These are phyloP conservation scores for Julus scandinavius DNA, from an alignment of 2,888 invertebrate genomes.

Conservation along the genomic window DNA sequence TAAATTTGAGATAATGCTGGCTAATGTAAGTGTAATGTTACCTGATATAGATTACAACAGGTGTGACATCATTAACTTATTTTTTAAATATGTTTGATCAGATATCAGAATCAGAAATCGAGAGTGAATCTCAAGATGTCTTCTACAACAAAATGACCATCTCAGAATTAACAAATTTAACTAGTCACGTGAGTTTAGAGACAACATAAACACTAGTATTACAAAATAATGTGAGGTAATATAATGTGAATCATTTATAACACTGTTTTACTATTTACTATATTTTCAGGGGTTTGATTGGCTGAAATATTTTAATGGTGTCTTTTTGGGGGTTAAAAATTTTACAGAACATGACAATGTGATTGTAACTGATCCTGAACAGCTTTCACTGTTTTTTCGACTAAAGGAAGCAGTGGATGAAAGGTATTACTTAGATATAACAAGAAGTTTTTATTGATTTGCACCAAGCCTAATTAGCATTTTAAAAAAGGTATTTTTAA, in stretches of 20 bases:
- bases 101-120: conserved; percentile 22
- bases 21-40: conserved; percentile 37
- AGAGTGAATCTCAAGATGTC: conserved; percentile 30
- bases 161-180: conserved; percentile 48
- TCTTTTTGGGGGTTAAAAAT: conserved; percentile 48
- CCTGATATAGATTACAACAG: neutral
- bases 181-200: conserved; percentile 45
- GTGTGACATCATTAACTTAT: neutral
- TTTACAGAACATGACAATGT: conserved; percentile 50
- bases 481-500: too few relatives aligned
- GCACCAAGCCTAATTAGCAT: too few relatives aligned
- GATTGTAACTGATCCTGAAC: conserved; percentile 43
- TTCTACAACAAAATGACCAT: conserved; percentile 55
- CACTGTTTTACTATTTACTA: neutral
- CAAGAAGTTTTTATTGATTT: neutral
- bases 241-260: too few relatives aligned
- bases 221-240: too few relatives aligned
- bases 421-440: conserved; percentile 22
- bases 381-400: neutral
- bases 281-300: conserved; percentile 53
- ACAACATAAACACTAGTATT: too few relatives aligned
- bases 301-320: conserved; percentile 49
- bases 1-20: conserved; percentile 55
- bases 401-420: conserved; percentile 44
- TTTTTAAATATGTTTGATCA: neutral